Conservation (phyloP, 2,113 vertebrate genomes). For the Ivindomyrus marchei region DNA sequence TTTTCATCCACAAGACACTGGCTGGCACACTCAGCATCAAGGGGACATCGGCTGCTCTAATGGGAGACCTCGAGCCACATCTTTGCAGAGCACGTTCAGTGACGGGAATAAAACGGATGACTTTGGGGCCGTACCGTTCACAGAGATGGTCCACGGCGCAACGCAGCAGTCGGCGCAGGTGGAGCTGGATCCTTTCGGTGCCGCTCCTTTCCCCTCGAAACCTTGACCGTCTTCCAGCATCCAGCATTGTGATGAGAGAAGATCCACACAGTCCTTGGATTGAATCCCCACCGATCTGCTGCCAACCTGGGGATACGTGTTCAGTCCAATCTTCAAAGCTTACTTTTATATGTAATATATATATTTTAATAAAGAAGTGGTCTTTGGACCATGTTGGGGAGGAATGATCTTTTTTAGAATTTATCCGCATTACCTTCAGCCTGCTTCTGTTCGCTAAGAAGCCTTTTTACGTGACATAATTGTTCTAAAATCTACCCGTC, state of each 20-base stretch:
- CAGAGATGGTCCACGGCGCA: conserved; percentile 66
- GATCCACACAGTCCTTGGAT: neutral
- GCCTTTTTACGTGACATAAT: conserved; percentile 46
- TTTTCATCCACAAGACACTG: conserved; percentile 73
- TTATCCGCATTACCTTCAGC: conserved; percentile 33
- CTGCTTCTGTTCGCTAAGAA: conserved; percentile 39
- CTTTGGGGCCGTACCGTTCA: conserved; percentile 90
- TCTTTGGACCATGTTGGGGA: conserved; percentile 41
- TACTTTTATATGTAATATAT: conserved; percentile 7
- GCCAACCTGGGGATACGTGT: conserved; percentile 15
- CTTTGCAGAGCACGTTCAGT: conserved; percentile 52
- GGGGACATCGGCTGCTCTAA: conserved; percentile 57
- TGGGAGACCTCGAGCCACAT: conserved; percentile 62
- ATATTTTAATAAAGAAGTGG: conserved; percentile 33
- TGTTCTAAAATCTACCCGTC: neutral
- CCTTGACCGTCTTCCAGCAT: conserved; percentile 58
- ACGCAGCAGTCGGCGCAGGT: conserved; percentile 57
- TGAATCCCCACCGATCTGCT: conserved; percentile 30
- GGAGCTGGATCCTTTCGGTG: conserved; percentile 94
- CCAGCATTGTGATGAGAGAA: conserved; percentile 10
- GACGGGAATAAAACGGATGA: conserved; percentile 78
- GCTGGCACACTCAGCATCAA: conserved; percentile 67
- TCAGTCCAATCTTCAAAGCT: conserved; percentile 23
- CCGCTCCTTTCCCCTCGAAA: conserved; percentile 90
- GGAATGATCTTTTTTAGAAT: conserved; percentile 33